A percentile compares a stretch with the other conserved stretches of the same genome.
These are phyloP conservation scores for Tokudaia tokunoshimensis DNA, from an alignment of 2,797 vertebrate genomes.

Conservation along the genomic window DNA sequence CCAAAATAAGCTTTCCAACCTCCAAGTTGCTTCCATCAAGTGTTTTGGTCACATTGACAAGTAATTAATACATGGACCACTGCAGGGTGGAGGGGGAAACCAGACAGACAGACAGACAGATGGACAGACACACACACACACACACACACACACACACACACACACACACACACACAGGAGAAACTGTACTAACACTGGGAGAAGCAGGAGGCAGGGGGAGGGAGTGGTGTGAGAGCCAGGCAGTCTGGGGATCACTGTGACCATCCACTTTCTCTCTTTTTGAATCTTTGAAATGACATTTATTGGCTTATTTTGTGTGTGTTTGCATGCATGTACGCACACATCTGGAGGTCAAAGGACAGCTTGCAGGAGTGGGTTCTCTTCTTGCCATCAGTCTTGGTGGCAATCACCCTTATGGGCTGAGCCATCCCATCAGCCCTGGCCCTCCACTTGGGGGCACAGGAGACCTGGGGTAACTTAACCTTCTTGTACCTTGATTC, in stretches of 20 bases:
- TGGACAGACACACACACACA: background rate
- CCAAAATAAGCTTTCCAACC: background rate
- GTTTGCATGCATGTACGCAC: background rate
- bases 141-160: background rate
- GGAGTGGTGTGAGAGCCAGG: background rate
- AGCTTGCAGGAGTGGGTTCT: background rate
- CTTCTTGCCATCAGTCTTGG: background rate
- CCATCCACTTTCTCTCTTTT: background rate
- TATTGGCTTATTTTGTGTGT: background rate
- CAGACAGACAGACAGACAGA: too few relatives aligned
- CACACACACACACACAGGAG: background rate
- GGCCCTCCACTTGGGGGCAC: background rate
- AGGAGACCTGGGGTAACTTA: background rate
- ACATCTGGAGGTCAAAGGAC: background rate
- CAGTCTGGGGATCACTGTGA: too few relatives aligned
- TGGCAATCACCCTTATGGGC: background rate
- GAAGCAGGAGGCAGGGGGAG: accelerated
- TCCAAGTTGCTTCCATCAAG: background rate
- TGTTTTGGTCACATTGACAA: background rate
- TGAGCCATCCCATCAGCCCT: background rate
- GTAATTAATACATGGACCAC: background rate
- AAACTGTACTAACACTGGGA: accelerated
- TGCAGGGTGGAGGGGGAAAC: background rate
- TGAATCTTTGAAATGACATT: background rate
- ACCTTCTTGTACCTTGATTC: background rate